phyloP scores from a whole-genome alignment of 2,113 vertebrate species.

The Brachypodius melanocephalos region DNA sequence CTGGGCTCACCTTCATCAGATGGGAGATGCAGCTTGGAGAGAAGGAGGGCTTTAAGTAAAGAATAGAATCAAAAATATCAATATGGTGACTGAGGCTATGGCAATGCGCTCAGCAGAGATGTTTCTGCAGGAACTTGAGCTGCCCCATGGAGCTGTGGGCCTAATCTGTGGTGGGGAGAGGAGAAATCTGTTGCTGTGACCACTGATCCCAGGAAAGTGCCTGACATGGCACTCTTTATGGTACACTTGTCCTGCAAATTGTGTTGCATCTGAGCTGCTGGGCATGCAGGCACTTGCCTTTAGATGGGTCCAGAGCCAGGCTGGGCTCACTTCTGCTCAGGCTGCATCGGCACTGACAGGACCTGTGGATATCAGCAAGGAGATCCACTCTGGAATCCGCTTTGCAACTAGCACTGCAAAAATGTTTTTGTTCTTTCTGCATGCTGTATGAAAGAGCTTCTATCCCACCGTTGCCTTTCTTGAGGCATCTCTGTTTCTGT shows the following conservation, averaged over 20 bases:
- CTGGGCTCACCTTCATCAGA: neutral
- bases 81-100: fast-evolving
- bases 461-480: neutral
- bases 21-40: neutral
- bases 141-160: neutral
- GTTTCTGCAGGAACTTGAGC: neutral
- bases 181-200: neutral
- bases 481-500: neutral
- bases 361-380: neutral
- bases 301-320: neutral
- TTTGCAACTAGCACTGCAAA: neutral
- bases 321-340: neutral
- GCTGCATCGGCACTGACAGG: fast-evolving
- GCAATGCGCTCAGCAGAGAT: neutral
- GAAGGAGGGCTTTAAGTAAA: neutral
- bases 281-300: neutral
- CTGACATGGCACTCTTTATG: neutral
- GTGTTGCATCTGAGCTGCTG: neutral
- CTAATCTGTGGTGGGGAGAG: neutral
- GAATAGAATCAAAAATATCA: neutral
- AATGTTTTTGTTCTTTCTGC: neutral
- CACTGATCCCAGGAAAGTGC: neutral
- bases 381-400: neutral
- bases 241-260: neutral
- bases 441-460: neutral